Conservation (phyloP, 1,140 invertebrate genomes). For the Teleopsis dalmanni region DNA sequence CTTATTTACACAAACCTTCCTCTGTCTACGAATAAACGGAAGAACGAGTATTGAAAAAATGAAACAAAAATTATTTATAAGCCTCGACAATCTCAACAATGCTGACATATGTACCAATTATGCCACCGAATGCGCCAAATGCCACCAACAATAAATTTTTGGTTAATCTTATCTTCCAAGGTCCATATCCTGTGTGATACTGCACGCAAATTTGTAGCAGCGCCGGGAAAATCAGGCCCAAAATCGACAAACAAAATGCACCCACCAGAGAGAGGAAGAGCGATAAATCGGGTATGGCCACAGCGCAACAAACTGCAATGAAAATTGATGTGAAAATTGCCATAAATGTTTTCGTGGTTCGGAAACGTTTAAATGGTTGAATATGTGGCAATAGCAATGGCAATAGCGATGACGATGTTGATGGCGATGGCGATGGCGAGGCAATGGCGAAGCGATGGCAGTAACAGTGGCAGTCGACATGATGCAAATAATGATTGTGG, state of each 20-base stretch:
- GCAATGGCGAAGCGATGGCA: too few species aligned
- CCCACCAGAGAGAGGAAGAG: constrained; percentile 90
- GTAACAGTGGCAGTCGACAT: too few species aligned
- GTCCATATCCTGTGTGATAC: constrained; percentile 39
- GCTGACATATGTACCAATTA: constrained; percentile 64
- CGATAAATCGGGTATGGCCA: constrained; percentile 78
- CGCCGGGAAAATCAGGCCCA: constrained; percentile 88
- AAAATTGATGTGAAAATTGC: constrained; percentile 39
- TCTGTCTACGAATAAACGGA: too few species aligned
- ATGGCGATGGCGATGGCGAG: too few species aligned
- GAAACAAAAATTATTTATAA: too few species aligned
- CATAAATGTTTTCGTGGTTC: too few species aligned
- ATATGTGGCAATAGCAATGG: too few species aligned
- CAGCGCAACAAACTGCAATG: constrained; percentile 61
- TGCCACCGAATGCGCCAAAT: constrained; percentile 59
- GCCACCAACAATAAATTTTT: constrained; percentile 56
- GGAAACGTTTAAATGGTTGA: too few species aligned
- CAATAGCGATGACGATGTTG: too few species aligned
- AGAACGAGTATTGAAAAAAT: too few species aligned
- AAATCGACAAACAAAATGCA: constrained; percentile 73
- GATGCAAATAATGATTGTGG: too few species aligned
- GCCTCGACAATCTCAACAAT: constrained; percentile 53
- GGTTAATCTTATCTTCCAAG: constrained; percentile 43
- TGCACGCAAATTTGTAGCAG: constrained; percentile 54
- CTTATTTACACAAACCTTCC: too few species aligned